These are phyloP conservation scores for Xestoiulus laeticollis DNA, from an alignment of 2,888 invertebrate genomes.

Conservation along the genomic window DNA sequence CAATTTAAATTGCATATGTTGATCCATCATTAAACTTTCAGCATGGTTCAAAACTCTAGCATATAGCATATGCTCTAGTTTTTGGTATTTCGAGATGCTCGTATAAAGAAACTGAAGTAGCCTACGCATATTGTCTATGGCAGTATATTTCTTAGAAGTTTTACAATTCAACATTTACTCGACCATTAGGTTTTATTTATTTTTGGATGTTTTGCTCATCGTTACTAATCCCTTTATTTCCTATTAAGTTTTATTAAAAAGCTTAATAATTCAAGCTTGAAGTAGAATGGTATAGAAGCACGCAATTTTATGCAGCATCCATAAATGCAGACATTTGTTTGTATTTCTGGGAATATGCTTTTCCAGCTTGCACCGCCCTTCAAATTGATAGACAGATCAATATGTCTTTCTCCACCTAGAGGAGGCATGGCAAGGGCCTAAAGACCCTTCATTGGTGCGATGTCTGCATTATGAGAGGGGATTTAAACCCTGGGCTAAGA, in stretches of 20 bases:
- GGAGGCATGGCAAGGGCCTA: slow-evolving; percentile 3
- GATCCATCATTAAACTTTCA: too few relatives aligned
- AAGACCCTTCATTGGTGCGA: slow-evolving; percentile 1
- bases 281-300: neutral
- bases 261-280: neutral
- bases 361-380: slow-evolving; percentile 1
- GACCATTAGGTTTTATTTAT: neutral
- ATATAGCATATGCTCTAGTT: too few relatives aligned
- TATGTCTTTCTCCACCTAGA: neutral
- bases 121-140: too few relatives aligned
- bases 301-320: neutral
- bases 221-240: neutral
- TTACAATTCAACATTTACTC: neutral
- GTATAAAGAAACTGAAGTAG: too few relatives aligned
- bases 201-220: neutral
- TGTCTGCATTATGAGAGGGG: neutral
- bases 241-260: neutral
- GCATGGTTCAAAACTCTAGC: too few relatives aligned
- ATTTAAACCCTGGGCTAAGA: neutral
- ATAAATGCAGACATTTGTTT: neutral
- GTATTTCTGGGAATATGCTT: neutral
- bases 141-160: neutral
- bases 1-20: too few relatives aligned
- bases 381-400: slow-evolving; percentile 5
- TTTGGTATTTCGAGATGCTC: too few relatives aligned